Evolutionary conservation across 2,888 invertebrate genomes (phyloP).

Genomic region (Harpagoxenus sublaevis): DNA sequence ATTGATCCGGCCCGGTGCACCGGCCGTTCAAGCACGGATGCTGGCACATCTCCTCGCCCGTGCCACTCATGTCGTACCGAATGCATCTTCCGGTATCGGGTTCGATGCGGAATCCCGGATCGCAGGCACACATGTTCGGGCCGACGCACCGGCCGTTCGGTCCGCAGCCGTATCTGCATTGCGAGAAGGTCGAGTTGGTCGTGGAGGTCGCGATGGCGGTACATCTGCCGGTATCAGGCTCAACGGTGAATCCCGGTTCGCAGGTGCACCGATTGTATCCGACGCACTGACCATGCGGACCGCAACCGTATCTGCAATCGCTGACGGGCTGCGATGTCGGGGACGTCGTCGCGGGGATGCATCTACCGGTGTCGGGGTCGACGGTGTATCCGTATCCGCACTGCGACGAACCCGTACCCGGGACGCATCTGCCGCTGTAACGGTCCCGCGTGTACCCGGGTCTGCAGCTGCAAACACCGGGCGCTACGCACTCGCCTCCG

Average conservation of each 20-base stretch:
- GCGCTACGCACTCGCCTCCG: conserved; percentile 78
- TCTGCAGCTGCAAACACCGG: conserved; percentile 80
- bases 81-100: conserved; percentile 73
- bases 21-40: conserved; percentile 86
- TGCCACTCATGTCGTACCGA: not conserved
- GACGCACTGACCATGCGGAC: conserved; percentile 72
- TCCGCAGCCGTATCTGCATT: conserved; percentile 81
- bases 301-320: conserved; percentile 61
- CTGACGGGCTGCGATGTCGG: not conserved
- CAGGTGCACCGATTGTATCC: conserved; percentile 88
- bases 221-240: conserved; percentile 78
- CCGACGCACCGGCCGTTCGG: conserved; percentile 87
- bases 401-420: conserved; percentile 46
- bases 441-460: conserved; percentile 79
- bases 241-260: conserved; percentile 85
- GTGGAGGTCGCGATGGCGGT: not conserved
- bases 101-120: conserved; percentile 85
- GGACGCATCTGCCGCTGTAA: conserved; percentile 73
- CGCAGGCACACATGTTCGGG: conserved; percentile 88
- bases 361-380: conserved; percentile 43
- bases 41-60: conserved; percentile 81
- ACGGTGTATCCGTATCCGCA: conserved; percentile 51
- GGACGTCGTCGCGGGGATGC: conserved; percentile 13
- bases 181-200: not conserved
- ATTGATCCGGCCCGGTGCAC: conserved; percentile 86